Evolutionary conservation across 2,113 vertebrate species (phyloP).

Genomic region (Lycaon pictus): DNA sequence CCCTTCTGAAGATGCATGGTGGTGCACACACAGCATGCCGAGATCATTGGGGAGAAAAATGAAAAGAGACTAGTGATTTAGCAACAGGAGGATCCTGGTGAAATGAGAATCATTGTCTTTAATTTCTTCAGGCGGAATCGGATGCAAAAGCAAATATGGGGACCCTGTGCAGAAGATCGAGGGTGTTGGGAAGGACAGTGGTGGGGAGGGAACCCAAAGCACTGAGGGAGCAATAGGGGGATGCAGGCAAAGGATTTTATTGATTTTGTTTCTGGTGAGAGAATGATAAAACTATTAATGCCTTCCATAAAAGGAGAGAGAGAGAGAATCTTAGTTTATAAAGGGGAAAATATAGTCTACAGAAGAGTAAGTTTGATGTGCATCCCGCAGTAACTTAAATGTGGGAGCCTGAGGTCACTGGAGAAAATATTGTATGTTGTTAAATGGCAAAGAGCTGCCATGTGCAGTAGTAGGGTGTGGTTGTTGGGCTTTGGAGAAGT

Average conservation of each 20-base stretch:
- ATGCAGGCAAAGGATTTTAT: background rate
- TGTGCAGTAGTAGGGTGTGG: background rate
- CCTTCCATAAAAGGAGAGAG: background rate
- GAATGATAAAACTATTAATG: background rate
- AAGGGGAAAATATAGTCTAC: background rate
- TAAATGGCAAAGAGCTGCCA: background rate
- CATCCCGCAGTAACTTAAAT: no score
- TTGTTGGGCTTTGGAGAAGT: background rate
- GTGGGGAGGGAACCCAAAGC: background rate
- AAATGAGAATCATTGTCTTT: no score
- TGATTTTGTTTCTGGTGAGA: background rate
- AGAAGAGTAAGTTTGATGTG: background rate
- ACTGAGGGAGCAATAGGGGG: fast-evolving
- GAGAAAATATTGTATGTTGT: background rate
- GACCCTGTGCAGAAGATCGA: fast-evolving
- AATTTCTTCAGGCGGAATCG: background rate
- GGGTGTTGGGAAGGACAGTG: background rate
- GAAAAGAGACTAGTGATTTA: background rate
- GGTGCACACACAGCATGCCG: fast-evolving
- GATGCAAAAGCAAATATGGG: no score
- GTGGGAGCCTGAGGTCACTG: no score
- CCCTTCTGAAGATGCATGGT: fast-evolving
- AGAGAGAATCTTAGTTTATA: background rate
- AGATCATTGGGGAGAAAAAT: background rate
- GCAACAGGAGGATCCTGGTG: background rate